Evolutionary conservation across 2,113 vertebrate species (phyloP).

Genomic region (Chionis minor): DNA sequence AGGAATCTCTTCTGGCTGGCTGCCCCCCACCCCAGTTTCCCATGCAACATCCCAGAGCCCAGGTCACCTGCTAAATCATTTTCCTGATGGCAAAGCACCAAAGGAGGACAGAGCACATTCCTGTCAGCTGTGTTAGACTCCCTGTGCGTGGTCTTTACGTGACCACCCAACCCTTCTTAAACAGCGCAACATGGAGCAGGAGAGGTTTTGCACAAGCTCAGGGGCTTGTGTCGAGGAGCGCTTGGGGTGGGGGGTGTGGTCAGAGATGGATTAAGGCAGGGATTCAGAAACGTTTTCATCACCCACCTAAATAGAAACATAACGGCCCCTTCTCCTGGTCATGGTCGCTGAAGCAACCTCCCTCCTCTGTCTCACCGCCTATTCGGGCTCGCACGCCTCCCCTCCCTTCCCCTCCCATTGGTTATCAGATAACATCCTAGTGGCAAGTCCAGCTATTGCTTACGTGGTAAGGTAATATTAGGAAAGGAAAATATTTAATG

Average conservation of each 20-base stretch:
- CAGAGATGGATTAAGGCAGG: conserved; percentile 1
- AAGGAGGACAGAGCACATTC: background rate
- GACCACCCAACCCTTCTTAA: background rate
- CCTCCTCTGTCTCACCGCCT: background rate
- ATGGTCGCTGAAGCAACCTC: background rate
- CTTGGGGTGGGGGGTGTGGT: background rate
- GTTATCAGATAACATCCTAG: conserved; percentile 64
- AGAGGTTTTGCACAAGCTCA: background rate
- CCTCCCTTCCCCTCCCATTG: background rate
- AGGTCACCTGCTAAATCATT: background rate
- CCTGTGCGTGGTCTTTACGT: background rate
- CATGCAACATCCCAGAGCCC: background rate
- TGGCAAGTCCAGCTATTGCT: conserved; percentile 51
- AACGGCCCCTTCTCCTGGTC: background rate
- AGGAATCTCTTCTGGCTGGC: background rate
- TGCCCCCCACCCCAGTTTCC: background rate
- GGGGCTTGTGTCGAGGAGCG: background rate
- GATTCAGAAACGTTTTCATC: conserved; percentile 14
- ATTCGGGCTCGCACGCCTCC: background rate
- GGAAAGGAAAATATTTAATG: conserved; percentile 73
- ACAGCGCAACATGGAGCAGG: background rate
- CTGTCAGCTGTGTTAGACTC: background rate
- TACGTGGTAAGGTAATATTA: conserved; percentile 64
- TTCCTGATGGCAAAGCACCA: background rate
- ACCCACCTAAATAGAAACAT: conserved; percentile 43